These are phyloP conservation scores for Dicyrtoma fusca DNA, from an alignment of 2,888 invertebrate genomes.

Conservation along the genomic window DNA sequence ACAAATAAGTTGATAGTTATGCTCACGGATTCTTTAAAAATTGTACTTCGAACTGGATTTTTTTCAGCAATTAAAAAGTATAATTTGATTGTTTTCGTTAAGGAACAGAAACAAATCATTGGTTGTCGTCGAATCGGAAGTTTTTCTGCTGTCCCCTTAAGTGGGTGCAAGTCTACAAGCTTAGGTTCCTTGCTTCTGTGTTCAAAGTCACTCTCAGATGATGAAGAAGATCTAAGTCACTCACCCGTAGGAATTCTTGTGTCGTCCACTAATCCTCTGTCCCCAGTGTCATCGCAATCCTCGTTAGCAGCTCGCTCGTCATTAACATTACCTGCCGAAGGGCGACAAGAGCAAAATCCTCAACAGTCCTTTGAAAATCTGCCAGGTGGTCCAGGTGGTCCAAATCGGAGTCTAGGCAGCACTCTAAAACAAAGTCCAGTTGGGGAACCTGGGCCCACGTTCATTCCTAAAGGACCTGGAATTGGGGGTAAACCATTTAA, in stretches of 20 bases:
- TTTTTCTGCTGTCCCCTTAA: constrained; percentile 42
- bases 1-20: too few relatives aligned
- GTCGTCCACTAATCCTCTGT: background rate
- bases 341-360: background rate
- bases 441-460: background rate
- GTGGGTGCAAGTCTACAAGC: constrained; percentile 45
- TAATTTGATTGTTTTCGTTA: too few relatives aligned
- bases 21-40: too few relatives aligned
- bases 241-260: background rate
- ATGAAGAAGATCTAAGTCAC: constrained; percentile 43
- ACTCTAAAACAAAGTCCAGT: constrained; percentile 22
- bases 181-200: constrained; percentile 51
- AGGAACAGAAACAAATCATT: constrained; percentile 42
- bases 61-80: too few relatives aligned
- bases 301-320: background rate
- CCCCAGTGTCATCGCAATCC: background rate
- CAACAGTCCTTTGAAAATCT: constrained; percentile 31
- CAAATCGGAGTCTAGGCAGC: constrained; percentile 4
- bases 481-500: constrained; percentile 19
- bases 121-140: constrained; percentile 39
- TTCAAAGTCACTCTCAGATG: constrained; percentile 47
- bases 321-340: background rate
- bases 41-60: too few relatives aligned
- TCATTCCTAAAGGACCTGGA: background rate
- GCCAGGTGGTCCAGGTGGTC: background rate